phyloP scores from a whole-genome alignment of 1,140 invertebrate genomes.

The Acromyrmex heyeri region DNA sequence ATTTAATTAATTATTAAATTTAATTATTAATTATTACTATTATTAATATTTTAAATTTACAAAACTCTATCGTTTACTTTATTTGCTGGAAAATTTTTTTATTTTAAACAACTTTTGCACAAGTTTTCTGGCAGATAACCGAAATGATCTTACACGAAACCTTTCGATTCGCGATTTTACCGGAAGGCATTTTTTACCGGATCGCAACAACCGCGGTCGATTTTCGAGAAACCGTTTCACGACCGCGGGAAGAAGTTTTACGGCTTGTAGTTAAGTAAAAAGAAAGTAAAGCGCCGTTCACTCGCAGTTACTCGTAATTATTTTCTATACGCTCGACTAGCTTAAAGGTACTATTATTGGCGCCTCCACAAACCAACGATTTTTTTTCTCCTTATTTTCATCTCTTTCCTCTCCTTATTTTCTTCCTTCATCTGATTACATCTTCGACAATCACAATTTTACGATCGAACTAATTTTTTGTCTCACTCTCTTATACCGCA shows the following conservation, averaged over 20 bases:
- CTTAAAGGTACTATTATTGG: slow-evolving; percentile 39
- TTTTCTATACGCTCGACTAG: slow-evolving; percentile 60
- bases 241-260: slow-evolving; percentile 52
- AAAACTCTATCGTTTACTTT: background rate
- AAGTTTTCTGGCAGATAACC: background rate
- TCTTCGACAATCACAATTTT: slow-evolving; percentile 38
- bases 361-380: background rate
- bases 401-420: background rate
- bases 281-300: slow-evolving; percentile 44
- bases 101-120: background rate
- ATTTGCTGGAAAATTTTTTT: background rate
- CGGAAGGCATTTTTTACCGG: slow-evolving; percentile 25
- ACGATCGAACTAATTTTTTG: slow-evolving; percentile 39
- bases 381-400: slow-evolving; percentile 12
- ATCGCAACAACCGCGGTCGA: slow-evolving; percentile 4
- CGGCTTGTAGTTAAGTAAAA: slow-evolving; percentile 6
- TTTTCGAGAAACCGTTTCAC: slow-evolving; percentile 63
- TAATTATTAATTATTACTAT: too few relatives aligned
- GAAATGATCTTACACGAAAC: slow-evolving; percentile 2
- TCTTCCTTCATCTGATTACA: background rate
- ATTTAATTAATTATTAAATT: too few relatives aligned
- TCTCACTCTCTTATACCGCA: background rate
- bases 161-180: background rate
- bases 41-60: background rate
- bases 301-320: slow-evolving; percentile 57